Conservation (phyloP, 2,797 vertebrate genomes). For the Rhinella marina region DNA sequence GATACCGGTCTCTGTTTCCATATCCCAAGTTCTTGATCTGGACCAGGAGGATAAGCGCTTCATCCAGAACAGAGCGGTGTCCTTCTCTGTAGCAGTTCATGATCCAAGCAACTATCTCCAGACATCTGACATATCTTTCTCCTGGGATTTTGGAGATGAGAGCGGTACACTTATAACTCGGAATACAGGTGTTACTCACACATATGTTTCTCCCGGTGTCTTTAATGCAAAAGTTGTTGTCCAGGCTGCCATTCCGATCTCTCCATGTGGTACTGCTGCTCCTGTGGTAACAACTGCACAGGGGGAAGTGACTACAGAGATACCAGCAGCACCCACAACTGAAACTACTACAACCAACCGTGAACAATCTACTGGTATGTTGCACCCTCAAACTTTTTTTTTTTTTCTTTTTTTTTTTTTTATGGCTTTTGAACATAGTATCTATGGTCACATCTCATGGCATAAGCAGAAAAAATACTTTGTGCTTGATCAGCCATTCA, state of each 20-base stretch:
- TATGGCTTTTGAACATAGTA: no score
- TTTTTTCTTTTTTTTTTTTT: not conserved
- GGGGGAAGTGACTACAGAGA: slow-evolving; percentile 59
- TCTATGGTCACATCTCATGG: no score
- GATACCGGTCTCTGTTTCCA: slow-evolving; percentile 84
- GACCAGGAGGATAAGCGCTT: slow-evolving; percentile 81
- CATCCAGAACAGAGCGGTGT: slow-evolving; percentile 87
- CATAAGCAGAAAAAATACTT: no score
- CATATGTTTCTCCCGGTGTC: slow-evolving; percentile 80
- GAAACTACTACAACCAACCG: slow-evolving; percentile 26
- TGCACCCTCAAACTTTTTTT: no score
- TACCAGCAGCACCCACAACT: slow-evolving; percentile 56
- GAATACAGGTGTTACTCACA: slow-evolving; percentile 83
- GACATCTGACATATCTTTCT: slow-evolving; percentile 86
- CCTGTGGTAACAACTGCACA: slow-evolving; percentile 65
- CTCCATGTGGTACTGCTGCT: slow-evolving; percentile 75
- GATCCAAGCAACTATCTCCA: slow-evolving; percentile 89
- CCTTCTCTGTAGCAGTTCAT: slow-evolving; percentile 85
- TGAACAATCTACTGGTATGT: slow-evolving; percentile 31
- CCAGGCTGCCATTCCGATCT: slow-evolving; percentile 86
- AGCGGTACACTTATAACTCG: slow-evolving; percentile 90
- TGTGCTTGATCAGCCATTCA: no score
- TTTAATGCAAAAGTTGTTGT: slow-evolving; percentile 84
- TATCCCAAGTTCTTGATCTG: slow-evolving; percentile 82
- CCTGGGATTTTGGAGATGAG: slow-evolving; percentile 93